These are phyloP conservation scores for Percopsis transmontana DNA, from an alignment of 2,113 vertebrate species.

Conservation along the genomic window DNA sequence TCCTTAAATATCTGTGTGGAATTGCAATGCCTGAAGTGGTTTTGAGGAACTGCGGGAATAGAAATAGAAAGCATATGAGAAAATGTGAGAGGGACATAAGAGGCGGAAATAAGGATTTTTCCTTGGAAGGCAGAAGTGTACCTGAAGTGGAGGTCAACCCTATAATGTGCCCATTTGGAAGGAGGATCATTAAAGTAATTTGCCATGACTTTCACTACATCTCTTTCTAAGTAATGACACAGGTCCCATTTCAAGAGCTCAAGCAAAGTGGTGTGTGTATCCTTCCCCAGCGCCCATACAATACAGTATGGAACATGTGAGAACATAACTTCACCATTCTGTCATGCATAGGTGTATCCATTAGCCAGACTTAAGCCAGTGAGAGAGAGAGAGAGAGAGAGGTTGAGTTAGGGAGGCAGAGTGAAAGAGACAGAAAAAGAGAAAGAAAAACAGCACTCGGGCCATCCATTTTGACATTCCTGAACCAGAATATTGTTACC, in stretches of 20 bases:
- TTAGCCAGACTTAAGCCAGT: slow-evolving; percentile 34
- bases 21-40: slow-evolving; percentile 38
- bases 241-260: slow-evolving; percentile 37
- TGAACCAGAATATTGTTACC: slow-evolving; percentile 48
- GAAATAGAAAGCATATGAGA: slow-evolving; percentile 23
- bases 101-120: slow-evolving; percentile 51
- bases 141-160: slow-evolving; percentile 59
- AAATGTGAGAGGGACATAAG: slow-evolving; percentile 36
- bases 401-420: slow-evolving; percentile 10
- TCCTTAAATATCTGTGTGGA: slow-evolving; percentile 44
- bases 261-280: slow-evolving; percentile 34
- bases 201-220: slow-evolving; percentile 53
- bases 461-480: slow-evolving; percentile 64
- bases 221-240: slow-evolving; percentile 55
- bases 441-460: slow-evolving; percentile 35
- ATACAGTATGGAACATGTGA: slow-evolving; percentile 40
- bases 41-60: slow-evolving; percentile 37
- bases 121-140: slow-evolving; percentile 41
- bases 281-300: slow-evolving; percentile 34
- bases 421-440: slow-evolving; percentile 14
- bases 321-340: slow-evolving; percentile 45
- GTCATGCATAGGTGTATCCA: slow-evolving; percentile 58
- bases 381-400: slow-evolving; percentile 5
- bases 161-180: slow-evolving; percentile 60
- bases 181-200: slow-evolving; percentile 65